Base-by-base conservation (phyloP, 2,797 vertebrate genomes). In the Myripristis murdjan region DNA sequence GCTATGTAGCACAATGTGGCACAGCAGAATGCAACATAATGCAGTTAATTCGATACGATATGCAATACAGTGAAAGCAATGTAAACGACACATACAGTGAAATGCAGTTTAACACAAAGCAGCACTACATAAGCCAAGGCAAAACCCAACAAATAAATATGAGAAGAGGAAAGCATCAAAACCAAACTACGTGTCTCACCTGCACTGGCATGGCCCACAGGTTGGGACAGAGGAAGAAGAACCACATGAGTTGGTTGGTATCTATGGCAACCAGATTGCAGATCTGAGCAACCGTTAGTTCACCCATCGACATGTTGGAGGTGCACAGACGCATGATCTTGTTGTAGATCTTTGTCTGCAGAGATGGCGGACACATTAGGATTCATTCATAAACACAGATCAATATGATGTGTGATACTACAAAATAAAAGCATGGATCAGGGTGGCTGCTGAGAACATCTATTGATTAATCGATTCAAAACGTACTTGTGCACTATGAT, bases 161-260 rank as follows among this genome's bases (percentile, higher is more conserved):
- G 2, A 28, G 37, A 12, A 37, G 9, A 37, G 12, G 9, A 37
- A 37, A 37, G 9, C 31, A 33, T 37, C 3, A 37, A 37, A 12
- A 2, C 10, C 9, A 11, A 37, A 3, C 9, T 2, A 11, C 2
- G 5, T 10, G 53, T 76, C 89, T 91, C 93, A 99, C 98, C 96
- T 99, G 98, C 2, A 98, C 95, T 31, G 98, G 98, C 97, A 99
- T 98, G 54, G 98, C 97, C 95, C 98, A 99, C 82, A 99, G 94
- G 88, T 99, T 99, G 52, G 98, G 98, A 83, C 97, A 98, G 56
- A 99, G 94, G 85, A 99, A 99, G 92, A 99, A 99, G 92, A 99
- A 99, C 98, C 98, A 99, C 97, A 99, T 99, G 54, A 99, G 93
- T 81, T 99, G 98, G 86, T 98, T 99, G 89, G 97, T 96, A 78